These are phyloP conservation scores for Hoplostethus mediterraneus DNA, from an alignment of 2,797 vertebrate genomes.

Conservation along the genomic window DNA sequence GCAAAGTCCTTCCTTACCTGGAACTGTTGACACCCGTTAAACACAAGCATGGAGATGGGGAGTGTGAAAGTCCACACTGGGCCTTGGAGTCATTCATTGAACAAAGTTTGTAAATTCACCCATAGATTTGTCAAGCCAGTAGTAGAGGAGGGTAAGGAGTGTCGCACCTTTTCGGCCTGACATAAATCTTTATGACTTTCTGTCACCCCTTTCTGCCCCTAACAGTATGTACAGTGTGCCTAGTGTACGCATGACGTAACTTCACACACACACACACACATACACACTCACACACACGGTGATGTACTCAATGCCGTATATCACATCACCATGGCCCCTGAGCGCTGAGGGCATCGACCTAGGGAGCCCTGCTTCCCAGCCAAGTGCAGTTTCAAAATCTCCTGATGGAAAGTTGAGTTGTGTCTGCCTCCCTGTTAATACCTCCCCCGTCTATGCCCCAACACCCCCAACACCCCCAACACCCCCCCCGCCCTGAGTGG, in stretches of 20 bases:
- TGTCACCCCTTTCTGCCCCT: no score
- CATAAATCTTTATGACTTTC: no score
- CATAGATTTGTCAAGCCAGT: no score
- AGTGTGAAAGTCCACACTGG: no score
- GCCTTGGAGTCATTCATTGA: no score
- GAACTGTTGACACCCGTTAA: no score
- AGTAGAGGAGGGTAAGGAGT: no score
- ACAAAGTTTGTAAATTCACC: no score
- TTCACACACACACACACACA: not conserved
- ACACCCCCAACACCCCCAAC: constrained; percentile 9
- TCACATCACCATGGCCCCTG: not conserved
- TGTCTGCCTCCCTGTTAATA: constrained; percentile 51
- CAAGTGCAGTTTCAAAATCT: constrained; percentile 53
- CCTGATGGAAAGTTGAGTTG: constrained; percentile 74
- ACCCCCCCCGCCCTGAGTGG: constrained; percentile 19
- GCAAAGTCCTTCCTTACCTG: no score
- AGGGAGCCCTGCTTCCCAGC: constrained; percentile 35
- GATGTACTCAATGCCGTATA: not conserved
- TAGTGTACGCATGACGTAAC: constrained; percentile 28
- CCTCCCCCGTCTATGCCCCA: constrained; percentile 22
- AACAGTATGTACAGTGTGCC: not conserved
- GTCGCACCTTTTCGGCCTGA: no score
- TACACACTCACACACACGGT: constrained; percentile 15
- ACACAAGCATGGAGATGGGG: no score
- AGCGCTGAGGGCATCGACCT: not conserved